These are phyloP conservation scores for Addax nasomaculatus DNA, from an alignment of 2,113 vertebrate species.

Conservation along the genomic window DNA sequence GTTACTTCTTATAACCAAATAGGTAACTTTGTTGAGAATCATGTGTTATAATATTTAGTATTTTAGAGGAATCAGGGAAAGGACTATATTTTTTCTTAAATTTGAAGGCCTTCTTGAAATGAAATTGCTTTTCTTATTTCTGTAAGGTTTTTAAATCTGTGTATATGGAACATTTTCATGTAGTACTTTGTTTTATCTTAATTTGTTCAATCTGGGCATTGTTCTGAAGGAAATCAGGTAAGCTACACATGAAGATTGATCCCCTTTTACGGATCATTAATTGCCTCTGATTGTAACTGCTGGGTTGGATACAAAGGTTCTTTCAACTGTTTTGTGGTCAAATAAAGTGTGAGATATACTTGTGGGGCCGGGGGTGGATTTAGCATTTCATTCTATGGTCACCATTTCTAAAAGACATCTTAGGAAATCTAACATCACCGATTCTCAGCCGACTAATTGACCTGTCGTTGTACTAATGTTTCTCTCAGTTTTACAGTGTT, in stretches of 20 bases:
- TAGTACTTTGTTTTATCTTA: not conserved
- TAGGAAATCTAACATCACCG: not conserved
- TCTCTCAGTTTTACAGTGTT: not conserved
- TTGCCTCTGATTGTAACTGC: not conserved
- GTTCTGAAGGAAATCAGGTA: not conserved
- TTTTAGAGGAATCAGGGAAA: not conserved
- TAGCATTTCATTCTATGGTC: not conserved
- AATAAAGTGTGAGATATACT: not conserved
- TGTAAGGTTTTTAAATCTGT: not conserved
- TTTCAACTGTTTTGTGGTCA: not conserved
- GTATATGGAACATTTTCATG: not conserved
- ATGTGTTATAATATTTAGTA: not conserved
- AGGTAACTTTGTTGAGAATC: not conserved
- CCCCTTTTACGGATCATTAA: not conserved
- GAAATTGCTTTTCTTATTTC: not conserved
- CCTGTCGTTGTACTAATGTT: slow-evolving; percentile 3
- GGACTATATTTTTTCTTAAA: not conserved
- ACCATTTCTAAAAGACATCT: not conserved
- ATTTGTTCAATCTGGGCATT: not conserved
- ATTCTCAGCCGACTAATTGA: slow-evolving; percentile 29
- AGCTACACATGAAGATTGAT: not conserved
- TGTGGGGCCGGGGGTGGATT: not conserved
- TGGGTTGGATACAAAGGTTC: not conserved
- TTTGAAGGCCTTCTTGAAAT: not conserved
- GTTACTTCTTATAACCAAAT: not conserved